Percentiles rank a stretch among this genome's conserved stretches.
Conservation (phyloP, 2,888 invertebrate species). For the Pammene aurita region DNA sequence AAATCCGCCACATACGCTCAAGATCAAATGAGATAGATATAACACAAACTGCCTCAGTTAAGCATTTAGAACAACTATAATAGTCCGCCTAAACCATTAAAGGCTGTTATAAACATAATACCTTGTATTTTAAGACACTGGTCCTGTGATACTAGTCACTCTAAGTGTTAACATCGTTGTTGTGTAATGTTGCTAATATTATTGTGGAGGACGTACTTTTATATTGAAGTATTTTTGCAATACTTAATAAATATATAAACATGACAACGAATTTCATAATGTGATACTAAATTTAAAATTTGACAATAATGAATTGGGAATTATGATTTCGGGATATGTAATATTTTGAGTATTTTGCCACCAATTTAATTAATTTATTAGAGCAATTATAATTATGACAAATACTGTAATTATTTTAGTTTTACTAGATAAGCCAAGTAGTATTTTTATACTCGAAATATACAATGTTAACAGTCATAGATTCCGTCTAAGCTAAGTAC, state of each 20-base stretch:
- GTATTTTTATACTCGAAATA: too few species aligned
- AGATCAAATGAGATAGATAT: not conserved
- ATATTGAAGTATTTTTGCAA: not conserved
- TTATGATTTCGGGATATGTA: not conserved
- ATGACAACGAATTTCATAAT: not conserved
- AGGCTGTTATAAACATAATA: not conserved
- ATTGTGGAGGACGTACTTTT: not conserved
- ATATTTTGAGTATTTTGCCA: not conserved
- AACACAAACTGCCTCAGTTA: not conserved
- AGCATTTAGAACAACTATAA: not conserved
- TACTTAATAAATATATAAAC: not conserved
- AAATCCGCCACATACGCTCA: not conserved
- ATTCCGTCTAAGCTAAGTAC: too few species aligned
- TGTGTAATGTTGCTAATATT: not conserved
- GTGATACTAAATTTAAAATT: constrained; percentile 4
- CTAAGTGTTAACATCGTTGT: not conserved
- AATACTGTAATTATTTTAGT: too few species aligned
- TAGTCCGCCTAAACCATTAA: not conserved
- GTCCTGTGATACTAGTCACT: constrained; percentile 1
- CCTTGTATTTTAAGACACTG: not conserved
- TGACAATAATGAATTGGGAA: not conserved
- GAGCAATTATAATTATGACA: too few species aligned
- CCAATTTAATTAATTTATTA: too few species aligned
- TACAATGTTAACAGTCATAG: too few species aligned
- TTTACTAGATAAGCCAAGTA: too few species aligned